phyloP scores from a whole-genome alignment of 2,113 vertebrate genomes.

The Dolichallabes microphthalmus region DNA sequence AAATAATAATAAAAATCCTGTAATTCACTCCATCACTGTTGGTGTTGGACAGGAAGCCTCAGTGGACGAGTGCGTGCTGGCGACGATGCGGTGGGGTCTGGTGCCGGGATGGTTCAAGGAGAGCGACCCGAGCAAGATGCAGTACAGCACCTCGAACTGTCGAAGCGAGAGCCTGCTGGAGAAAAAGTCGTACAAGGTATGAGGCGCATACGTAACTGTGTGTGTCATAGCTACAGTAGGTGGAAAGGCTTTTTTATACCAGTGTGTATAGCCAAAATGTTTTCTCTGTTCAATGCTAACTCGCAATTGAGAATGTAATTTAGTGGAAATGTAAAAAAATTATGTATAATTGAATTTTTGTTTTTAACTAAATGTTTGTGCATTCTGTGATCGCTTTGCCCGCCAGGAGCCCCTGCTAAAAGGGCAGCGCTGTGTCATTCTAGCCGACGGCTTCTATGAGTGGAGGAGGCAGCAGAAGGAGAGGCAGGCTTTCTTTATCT shows the following conservation, averaged over 20 bases:
- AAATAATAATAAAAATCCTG: too few species aligned
- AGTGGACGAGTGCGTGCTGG: constrained; percentile 81
- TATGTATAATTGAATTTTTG: neutral
- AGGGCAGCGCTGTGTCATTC: constrained; percentile 89
- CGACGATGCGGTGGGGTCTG: constrained; percentile 94
- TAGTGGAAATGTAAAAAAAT: too few species aligned
- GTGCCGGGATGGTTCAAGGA: constrained; percentile 90
- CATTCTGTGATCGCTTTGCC: neutral
- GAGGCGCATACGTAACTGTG: too few species aligned
- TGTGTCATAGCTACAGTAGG: neutral
- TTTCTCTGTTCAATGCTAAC: too few species aligned
- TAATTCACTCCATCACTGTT: neutral
- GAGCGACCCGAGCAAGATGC: constrained; percentile 81
- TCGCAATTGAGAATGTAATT: too few species aligned
- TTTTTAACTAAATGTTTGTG: neutral
- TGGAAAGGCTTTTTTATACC: neutral
- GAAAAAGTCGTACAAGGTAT: constrained; percentile 89
- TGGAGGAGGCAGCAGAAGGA: constrained; percentile 77
- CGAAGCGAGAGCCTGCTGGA: constrained; percentile 88
- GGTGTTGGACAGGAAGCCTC: constrained; percentile 74
- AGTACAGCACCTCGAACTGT: constrained; percentile 88
- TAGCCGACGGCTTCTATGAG: constrained; percentile 96
- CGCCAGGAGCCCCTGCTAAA: constrained; percentile 82
- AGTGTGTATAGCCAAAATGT: too few species aligned
- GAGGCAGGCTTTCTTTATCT: constrained; percentile 93